Evolutionary conservation across 2,113 vertebrate genomes (phyloP), one percentile per base, ranked within the genome.

Genomic region (Mystacornis crossleyi): DNA sequence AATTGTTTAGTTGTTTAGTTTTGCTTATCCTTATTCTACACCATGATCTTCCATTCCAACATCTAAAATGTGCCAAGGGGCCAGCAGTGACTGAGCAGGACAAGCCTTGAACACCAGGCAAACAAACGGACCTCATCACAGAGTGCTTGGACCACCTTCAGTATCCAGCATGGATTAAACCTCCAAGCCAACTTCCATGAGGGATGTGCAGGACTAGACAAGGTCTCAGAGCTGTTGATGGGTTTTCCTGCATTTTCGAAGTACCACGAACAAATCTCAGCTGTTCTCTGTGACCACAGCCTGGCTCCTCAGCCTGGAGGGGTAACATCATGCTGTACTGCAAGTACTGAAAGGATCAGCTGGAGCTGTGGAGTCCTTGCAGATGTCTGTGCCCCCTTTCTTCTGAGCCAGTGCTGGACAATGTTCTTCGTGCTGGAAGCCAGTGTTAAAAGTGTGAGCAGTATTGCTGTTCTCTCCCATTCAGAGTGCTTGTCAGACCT

Each of bases 41-140:
- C 20, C 5, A 3, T 81, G 57, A 14, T 50, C 7, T 66, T 45
- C 43, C 10, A 9, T 3, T 60, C 21, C 45, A 78, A 54, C 18
- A 51, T n/a, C 53, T 71, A 17, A 75, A 43, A 55, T 9, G 43
- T 7, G 60, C 82, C 21, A 5, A 28, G 60, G 36, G 42, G n/a
- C 66, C 40, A 66, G 51, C 29, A 67, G 38, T 31, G 47, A 8
- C 31, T n/a, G 65, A 71, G 69, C 57, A 57, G 43, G 54, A 43
- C 24, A 15, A 51, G 36, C 50, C 45, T 75, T 31, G 26, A 51
- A 8, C 17, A 36, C 19, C 48, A 54, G 67, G 67, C 38, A 82
- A 38, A 26, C 16, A 50, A 71, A 42, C 0, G 1, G 34, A 48
- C 21, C 36, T 74, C 0, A 0, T 34, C 31, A 43, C 18, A 2